Evolutionary conservation across 1,140 invertebrate genomes (phyloP).

Genomic region (Schlechtendalia chinensis): DNA sequence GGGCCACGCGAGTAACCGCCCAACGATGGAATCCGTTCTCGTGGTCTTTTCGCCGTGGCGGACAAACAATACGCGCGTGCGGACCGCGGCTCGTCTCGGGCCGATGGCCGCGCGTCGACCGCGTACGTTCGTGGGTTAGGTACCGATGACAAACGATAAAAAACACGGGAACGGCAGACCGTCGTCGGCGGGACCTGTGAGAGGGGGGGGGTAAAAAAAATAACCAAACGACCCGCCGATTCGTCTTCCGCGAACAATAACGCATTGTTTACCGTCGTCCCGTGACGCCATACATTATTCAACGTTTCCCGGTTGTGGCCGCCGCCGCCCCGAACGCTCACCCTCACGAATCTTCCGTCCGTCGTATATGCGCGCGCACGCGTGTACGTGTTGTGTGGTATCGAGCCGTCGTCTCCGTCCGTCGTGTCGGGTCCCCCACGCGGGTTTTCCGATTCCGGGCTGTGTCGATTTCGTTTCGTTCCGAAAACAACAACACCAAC

Average conservation of each 20-base stretch:
- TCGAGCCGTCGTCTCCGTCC: background rate
- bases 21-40: too few relatives aligned
- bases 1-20: too few relatives aligned
- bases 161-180: constrained; percentile 1
- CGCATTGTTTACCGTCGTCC: constrained; percentile 47
- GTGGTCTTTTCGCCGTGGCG: too few relatives aligned
- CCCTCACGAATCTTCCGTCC: constrained; percentile 35
- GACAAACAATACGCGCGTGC: too few relatives aligned
- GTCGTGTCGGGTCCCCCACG: too few relatives aligned
- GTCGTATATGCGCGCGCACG: too few relatives aligned
- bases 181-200: background rate
- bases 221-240: constrained; percentile 26
- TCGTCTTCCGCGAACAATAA: constrained; percentile 26
- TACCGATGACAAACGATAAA: constrained; percentile 44
- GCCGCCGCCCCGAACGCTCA: constrained; percentile 9
- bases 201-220: background rate
- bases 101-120: background rate
- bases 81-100: constrained; percentile 30
- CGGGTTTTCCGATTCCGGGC: too few relatives aligned
- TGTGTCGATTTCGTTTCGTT: too few relatives aligned
- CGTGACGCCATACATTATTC: constrained; percentile 48
- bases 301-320: constrained; percentile 26
- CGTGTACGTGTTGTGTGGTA: too few relatives aligned
- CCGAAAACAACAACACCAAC: too few relatives aligned
- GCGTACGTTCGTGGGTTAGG: background rate